Evolutionary conservation across 2,888 invertebrate species (phyloP), one percentile per base, ranked within the genome.

Genomic region (Isotomurus palustris): DNA sequence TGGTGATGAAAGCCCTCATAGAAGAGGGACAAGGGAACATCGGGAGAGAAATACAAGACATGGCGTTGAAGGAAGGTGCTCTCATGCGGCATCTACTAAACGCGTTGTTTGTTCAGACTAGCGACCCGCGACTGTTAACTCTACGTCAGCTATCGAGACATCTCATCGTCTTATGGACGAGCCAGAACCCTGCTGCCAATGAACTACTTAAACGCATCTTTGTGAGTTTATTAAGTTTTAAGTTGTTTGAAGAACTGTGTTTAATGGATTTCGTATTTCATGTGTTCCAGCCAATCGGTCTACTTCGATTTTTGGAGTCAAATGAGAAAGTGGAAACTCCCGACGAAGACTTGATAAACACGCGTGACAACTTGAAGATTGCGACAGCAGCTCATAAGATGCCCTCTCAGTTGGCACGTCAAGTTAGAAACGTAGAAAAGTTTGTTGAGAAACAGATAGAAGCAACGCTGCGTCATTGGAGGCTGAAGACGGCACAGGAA

Each of bases 41-140:
- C 14, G 92, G 95, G 0, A 83, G 87, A 28, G 85, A 88, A 72
- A 96, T 97, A 94, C 97, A 96, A 78, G 87, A 91, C 49, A 79
- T 99, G 65, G 94, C 99, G 0, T 78, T 99, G 52, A 92, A 92
- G 2, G 97, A 99, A 78, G 97, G 96, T 2, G 96, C 99, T 0
- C 78, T 99, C 53, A 92, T 95, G 10, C 81, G 92, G 3, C 99
- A 99, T 77, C 78, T 99, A 62, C 79, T 93, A 65, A 85, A 91
- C 41, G 91, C 97, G 28, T 80, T 99, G 69, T 96, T 90, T 76
- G 88, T 89, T 17, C 80, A 81, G 64, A 80, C 81, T 3, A 62
- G 60, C 24, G 94, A 95, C 73, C 88, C 91, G 60, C 79, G 88
- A 36, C 78, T 91, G 69, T 78, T 92, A 45, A 89, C 91, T 2